These are phyloP conservation scores for Plebejus argus DNA, from an alignment of 2,888 invertebrate genomes.

Conservation along the genomic window DNA sequence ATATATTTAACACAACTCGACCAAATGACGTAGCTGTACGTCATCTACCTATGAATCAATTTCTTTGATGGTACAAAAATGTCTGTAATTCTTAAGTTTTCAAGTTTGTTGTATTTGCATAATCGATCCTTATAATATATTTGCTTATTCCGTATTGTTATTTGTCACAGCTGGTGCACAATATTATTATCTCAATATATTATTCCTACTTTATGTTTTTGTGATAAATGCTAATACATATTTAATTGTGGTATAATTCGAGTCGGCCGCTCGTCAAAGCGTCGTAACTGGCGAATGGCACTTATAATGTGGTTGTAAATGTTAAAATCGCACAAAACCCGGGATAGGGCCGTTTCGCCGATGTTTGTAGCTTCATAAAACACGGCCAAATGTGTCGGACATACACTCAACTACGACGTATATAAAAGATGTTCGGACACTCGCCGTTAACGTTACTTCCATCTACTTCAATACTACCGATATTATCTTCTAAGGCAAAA, in stretches of 20 bases:
- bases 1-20: too few relatives aligned
- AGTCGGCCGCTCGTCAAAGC: not conserved
- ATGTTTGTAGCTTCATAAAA: constrained; percentile 35
- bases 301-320: constrained; percentile 24
- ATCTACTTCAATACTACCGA: not conserved
- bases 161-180: not conserved
- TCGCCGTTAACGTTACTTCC: not conserved
- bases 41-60: too few relatives aligned
- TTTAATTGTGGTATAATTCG: constrained; percentile 13
- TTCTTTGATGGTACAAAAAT: too few relatives aligned
- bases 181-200: not conserved
- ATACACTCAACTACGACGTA: constrained; percentile 29
- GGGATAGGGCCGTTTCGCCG: constrained; percentile 5
- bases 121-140: too few relatives aligned
- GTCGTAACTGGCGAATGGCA: not conserved
- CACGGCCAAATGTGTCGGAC: constrained; percentile 35
- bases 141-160: not conserved
- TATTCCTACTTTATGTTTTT: not conserved
- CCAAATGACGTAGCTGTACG: too few relatives aligned
- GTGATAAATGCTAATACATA: constrained; percentile 13
- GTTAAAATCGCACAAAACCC: constrained; percentile 28
- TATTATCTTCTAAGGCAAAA: too few relatives aligned
- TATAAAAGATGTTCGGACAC: not conserved
- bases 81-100: too few relatives aligned
- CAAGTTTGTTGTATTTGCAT: too few relatives aligned